Evolutionary conservation across 2,113 vertebrate genomes (phyloP).

Genomic region (Probosciger aterrimus): DNA sequence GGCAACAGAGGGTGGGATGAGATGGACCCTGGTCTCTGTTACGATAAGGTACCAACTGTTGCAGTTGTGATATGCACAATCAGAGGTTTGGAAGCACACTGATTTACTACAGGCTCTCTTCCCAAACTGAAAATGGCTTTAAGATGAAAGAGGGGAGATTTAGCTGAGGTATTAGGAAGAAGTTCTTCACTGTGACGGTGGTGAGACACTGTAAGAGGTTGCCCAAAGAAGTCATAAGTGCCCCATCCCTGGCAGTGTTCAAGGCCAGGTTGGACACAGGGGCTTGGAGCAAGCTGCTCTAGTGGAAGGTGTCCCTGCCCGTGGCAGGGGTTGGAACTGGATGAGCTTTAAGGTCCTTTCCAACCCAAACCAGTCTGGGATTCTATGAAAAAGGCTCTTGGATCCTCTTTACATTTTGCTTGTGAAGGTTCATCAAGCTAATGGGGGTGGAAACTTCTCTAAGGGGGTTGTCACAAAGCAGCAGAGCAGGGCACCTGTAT

Average conservation of each 20-base stretch:
- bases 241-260: neutral
- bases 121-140: neutral
- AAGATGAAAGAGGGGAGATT: neutral
- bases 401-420: neutral
- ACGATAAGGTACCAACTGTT: neutral
- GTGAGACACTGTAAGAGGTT: neutral
- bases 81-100: neutral
- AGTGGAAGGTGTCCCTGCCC: neutral
- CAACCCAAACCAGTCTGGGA: neutral
- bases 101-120: neutral
- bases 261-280: neutral
- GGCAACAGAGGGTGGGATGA: neutral
- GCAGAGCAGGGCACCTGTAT: neutral
- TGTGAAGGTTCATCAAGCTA: neutral
- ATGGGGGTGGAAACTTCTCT: neutral
- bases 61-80: neutral
- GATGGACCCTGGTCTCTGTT: neutral
- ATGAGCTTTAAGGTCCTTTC: neutral
- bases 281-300: neutral
- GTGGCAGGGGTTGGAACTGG: neutral
- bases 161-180: neutral
- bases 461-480: neutral
- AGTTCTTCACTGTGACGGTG: neutral
- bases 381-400: neutral
- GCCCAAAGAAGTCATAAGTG: neutral